phyloP scores from a whole-genome alignment of 1,140 invertebrate genomes.

The Adoxophyes honmai region DNA sequence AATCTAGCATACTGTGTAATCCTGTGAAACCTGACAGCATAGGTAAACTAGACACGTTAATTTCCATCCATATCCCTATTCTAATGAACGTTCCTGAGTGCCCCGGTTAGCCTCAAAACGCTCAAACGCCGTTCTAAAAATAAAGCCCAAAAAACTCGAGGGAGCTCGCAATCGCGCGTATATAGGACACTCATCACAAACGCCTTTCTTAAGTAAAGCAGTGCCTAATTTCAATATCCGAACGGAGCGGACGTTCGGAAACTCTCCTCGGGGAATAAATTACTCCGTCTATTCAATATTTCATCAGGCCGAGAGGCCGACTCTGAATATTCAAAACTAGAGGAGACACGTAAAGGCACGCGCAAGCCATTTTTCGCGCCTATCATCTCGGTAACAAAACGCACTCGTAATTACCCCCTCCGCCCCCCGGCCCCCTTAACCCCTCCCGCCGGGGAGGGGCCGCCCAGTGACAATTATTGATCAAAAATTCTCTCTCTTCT shows the following conservation, averaged over 20 bases:
- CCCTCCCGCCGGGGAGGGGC: conserved; percentile 38
- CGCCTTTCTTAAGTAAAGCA: conserved; percentile 66
- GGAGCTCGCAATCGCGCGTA: conserved; percentile 22
- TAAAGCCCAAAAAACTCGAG: neutral
- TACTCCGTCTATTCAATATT: conserved; percentile 73
- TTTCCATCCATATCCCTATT: no score
- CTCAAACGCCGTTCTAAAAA: no score
- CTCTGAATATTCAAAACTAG: conserved; percentile 74
- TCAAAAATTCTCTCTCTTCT: conserved; percentile 77
- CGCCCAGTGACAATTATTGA: conserved; percentile 77
- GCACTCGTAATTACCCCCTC: conserved; percentile 73
- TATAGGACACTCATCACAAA: conserved; percentile 54
- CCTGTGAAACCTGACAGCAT: no score
- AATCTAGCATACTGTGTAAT: no score
- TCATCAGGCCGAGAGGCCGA: conserved; percentile 68
- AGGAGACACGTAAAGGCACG: conserved; percentile 72
- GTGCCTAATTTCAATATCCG: conserved; percentile 76
- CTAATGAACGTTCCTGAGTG: no score
- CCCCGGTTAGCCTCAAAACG: no score
- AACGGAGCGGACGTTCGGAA: conserved; percentile 61
- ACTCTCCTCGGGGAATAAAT: conserved; percentile 70
- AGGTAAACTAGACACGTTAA: no score
- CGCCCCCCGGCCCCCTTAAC: conserved; percentile 25
- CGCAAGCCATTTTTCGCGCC: conserved; percentile 75
- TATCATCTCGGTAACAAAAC: conserved; percentile 76